phyloP scores from a whole-genome alignment of 2,113 vertebrate species.

The Varanus salvator region DNA sequence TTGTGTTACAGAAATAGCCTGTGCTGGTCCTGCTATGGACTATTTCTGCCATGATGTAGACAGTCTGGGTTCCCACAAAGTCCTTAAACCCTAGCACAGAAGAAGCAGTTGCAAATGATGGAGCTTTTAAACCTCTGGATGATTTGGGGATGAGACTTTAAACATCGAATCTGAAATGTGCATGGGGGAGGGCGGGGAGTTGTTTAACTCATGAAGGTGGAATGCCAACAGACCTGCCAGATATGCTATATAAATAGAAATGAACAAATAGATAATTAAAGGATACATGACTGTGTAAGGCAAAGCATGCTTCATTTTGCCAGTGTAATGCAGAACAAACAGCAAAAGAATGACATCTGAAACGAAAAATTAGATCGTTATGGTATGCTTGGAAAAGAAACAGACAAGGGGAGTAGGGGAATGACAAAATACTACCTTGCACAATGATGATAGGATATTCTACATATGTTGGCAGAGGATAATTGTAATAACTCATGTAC shows the following conservation, averaged over 20 bases:
- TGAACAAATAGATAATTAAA: conserved; percentile 58
- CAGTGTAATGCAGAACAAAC: conserved; percentile 85
- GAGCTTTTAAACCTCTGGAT: not conserved
- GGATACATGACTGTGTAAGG: conserved; percentile 87
- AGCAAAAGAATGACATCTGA: conserved; percentile 88
- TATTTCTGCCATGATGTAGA: not conserved
- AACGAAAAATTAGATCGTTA: conserved; percentile 40
- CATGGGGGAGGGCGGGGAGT: too few relatives aligned
- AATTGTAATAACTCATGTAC: conserved; percentile 91
- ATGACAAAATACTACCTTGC: conserved; percentile 84
- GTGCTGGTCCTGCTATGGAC: not conserved
- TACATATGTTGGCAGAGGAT: conserved; percentile 90
- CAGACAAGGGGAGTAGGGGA: not conserved
- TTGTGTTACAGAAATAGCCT: not conserved
- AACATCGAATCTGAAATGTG: not conserved
- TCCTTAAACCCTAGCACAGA: not conserved
- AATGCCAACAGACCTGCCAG: not conserved
- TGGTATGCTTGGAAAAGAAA: not conserved
- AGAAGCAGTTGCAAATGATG: not conserved
- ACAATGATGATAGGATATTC: conserved; percentile 92
- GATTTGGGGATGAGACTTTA: conserved; percentile 2
- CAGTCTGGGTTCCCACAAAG: not conserved
- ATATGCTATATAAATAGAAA: not conserved
- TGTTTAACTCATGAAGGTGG: conserved; percentile 34
- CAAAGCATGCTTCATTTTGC: conserved; percentile 78